Base-by-base conservation (phyloP, 1,140 invertebrate species). In the Thaumetopoea pityocampa region DNA sequence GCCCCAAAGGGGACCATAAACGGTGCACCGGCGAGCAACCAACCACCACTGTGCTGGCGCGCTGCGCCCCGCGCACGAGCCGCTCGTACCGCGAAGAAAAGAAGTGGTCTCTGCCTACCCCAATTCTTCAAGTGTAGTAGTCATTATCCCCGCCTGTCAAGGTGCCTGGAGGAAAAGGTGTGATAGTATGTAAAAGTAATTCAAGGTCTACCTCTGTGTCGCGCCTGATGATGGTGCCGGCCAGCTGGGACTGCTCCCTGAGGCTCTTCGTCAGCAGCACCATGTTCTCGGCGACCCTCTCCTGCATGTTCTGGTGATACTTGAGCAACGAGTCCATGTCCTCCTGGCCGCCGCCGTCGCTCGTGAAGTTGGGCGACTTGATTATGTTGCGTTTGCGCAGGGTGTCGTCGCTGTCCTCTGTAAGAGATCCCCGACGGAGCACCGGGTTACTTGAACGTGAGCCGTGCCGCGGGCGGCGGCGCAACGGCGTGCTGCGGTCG, bases 261-360 rank as follows among this genome's bases (percentile, higher is more conserved):
- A 98, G 89, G 67, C 89, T 96, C 36, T 89, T 90, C 0, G 95
- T 94, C 50, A 98, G 88, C n/a, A 89, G 84, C 1, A 98, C 80
- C 94, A 98, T 97, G 64, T 98, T 95, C 57, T 97, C 94, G 0
- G 96, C 95, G 24, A 98, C 92, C 73, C 94, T 96, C 64, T 97
- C 95, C 68, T 98, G 96, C 73, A 94, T 90, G 53, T 92, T 90
- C 57, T 94, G 90, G 68, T 97, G 94, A 73, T 95, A 93, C 68
- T 94, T 92, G 19, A 98, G 83, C 6, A 96, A 66, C 30, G 91
- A 89, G 71, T 96, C 93, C 32, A 96, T 87, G 68, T 96, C 93
- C 50, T 92, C 89, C 50, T 68, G 79, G 37, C 51, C 85, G 34
- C 53, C 85, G 9, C 56, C 82, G 37, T 49, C 79, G 62, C 76